Percentiles rank a stretch among this genome's conserved stretches.
Evolutionary conservation across 2,113 vertebrate genomes (phyloP).

Genomic region (Burhinus bistriatus): DNA sequence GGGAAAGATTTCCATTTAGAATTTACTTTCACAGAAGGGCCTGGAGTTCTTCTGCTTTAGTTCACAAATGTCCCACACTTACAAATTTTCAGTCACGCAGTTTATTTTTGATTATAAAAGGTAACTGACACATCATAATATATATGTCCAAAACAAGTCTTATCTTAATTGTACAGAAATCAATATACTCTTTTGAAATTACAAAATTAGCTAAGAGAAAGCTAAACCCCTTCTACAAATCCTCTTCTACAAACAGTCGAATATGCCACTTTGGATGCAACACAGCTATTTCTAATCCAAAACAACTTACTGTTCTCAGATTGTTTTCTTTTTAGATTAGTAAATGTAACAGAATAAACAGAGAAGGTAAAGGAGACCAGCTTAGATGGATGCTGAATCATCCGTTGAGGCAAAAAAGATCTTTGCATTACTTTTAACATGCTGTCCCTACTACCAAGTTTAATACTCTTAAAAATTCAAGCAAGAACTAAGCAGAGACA

Average conservation of each 20-base stretch:
- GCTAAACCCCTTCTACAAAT: constrained; percentile 32
- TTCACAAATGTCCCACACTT: not conserved
- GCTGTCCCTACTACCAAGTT: not conserved
- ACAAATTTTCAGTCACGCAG: not conserved
- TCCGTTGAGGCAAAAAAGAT: not conserved
- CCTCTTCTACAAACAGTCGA: not conserved
- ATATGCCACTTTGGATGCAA: not conserved
- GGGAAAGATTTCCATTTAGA: not conserved
- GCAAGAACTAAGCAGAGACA: not conserved
- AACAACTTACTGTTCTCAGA: not conserved
- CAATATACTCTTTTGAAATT: not conserved
- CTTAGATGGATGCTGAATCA: not conserved
- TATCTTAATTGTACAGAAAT: not conserved
- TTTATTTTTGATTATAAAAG: not conserved
- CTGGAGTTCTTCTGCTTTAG: not conserved
- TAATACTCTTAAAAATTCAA: not conserved
- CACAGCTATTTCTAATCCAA: not conserved
- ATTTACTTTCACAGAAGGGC: not conserved
- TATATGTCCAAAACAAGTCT: not conserved
- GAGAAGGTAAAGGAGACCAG: not conserved
- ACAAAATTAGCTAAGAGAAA: not conserved
- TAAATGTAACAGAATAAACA: not conserved
- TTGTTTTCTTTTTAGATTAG: constrained; percentile 25
- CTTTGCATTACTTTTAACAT: not conserved
- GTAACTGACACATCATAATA: not conserved